Evolutionary conservation across 2,113 vertebrate species (phyloP).

Genomic region (Apistogramma diplotaenia): DNA sequence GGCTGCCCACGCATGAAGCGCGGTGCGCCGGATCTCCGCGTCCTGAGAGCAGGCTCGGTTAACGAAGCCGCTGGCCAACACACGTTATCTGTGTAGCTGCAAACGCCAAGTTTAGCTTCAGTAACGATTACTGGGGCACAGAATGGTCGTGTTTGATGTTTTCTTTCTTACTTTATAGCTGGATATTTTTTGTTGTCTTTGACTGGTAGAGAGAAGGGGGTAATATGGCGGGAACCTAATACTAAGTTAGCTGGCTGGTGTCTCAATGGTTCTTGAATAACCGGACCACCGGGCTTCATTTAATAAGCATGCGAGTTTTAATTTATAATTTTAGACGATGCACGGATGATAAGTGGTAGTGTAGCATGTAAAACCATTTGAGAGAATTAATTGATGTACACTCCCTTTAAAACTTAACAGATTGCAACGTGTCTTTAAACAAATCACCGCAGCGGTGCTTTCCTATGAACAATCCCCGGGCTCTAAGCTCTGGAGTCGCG

Average conservation of each 20-base stretch:
- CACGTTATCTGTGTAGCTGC: neutral
- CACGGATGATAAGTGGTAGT: neutral
- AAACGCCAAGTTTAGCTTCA: neutral
- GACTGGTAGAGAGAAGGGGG: slow-evolving; percentile 11
- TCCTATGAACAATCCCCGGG: neutral
- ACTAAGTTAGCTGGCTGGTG: slow-evolving; percentile 47
- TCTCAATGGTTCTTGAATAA: neutral
- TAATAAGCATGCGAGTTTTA: neutral
- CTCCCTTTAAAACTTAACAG: slow-evolving; percentile 12
- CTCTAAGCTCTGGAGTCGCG: neutral
- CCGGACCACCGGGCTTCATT: neutral
- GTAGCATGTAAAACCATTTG: slow-evolving; percentile 7
- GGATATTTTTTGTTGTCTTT: slow-evolving; percentile 24
- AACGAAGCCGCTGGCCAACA: neutral
- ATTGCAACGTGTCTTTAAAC: slow-evolving; percentile 11
- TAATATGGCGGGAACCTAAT: slow-evolving; percentile 76
- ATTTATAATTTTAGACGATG: neutral
- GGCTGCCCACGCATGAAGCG: slow-evolving; percentile 62
- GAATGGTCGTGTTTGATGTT: neutral
- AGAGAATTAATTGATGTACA: slow-evolving; percentile 3
- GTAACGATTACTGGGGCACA: accelerated
- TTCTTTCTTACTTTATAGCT: neutral
- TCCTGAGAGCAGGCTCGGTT: slow-evolving; percentile 36
- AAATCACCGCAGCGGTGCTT: neutral
- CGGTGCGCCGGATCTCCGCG: slow-evolving; percentile 53